Conservation (phyloP, 2,888 invertebrate species). For the Nephrotoma appendiculata region DNA sequence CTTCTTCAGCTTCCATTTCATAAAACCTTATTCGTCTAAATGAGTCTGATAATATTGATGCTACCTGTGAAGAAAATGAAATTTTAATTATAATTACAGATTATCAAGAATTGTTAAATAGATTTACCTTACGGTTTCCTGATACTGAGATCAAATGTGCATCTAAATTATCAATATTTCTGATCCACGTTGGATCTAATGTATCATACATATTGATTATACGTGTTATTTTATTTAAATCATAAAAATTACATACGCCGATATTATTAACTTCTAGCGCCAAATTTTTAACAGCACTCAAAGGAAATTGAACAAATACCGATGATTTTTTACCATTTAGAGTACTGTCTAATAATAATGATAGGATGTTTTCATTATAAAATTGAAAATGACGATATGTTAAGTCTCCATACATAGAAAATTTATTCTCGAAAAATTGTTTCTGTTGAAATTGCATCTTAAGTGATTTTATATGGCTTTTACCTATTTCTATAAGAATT, state of each 20-base stretch:
- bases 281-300: constrained; percentile 28
- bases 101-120: constrained; percentile 17
- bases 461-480: constrained; percentile 33
- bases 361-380: constrained; percentile 48
- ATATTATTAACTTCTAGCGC: constrained; percentile 22
- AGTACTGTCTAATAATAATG: constrained; percentile 50
- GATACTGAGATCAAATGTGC: constrained; percentile 66
- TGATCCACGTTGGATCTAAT: constrained; percentile 38
- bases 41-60: constrained; percentile 69
- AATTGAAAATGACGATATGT: constrained; percentile 56
- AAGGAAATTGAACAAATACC: constrained; percentile 34
- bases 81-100: neutral
- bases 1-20: constrained; percentile 88
- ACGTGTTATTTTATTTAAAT: constrained; percentile 18
- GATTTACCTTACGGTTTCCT: constrained; percentile 42
- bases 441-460: constrained; percentile 39
- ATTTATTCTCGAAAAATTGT: constrained; percentile 24
- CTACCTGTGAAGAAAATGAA: constrained; percentile 35
- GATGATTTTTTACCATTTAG: constrained; percentile 35
- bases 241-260: constrained; percentile 18
- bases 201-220: constrained; percentile 38
- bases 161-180: constrained; percentile 49
- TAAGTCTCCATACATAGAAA: constrained; percentile 23
- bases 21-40: constrained; percentile 68
- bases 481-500: constrained; percentile 24